Evolutionary conservation across 2,113 vertebrate genomes (phyloP).

Genomic region (Ifrita kowaldi): DNA sequence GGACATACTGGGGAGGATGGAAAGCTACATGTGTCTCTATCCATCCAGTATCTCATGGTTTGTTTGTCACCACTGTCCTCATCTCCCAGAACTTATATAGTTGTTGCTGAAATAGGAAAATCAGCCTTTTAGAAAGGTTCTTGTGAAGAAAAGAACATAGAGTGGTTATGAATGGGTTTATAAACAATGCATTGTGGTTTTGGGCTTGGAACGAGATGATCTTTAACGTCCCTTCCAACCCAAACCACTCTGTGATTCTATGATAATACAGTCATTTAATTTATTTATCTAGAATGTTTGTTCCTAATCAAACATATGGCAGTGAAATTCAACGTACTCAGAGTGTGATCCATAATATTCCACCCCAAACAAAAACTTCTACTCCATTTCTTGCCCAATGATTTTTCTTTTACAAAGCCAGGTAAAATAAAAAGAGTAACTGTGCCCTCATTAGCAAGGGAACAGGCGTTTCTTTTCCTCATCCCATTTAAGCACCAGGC

Average conservation of each 20-base stretch:
- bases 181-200: neutral
- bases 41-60: neutral
- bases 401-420: neutral
- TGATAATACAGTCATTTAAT: neutral
- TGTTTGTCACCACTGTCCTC: neutral
- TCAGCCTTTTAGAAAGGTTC: neutral
- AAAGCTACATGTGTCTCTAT: neutral
- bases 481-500: neutral
- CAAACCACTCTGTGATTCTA: neutral
- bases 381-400: neutral
- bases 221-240: neutral
- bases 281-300: neutral
- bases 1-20: neutral
- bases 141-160: neutral
- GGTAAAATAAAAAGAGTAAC: neutral
- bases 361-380: neutral
- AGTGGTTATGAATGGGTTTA: neutral
- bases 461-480: neutral
- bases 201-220: neutral
- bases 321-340: rapidly evolving
- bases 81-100: neutral
- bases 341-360: neutral
- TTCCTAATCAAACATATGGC: neutral
- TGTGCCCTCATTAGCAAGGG: neutral
- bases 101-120: neutral